Conservation (phyloP, 2,113 vertebrate species). For the Puma concolor region DNA sequence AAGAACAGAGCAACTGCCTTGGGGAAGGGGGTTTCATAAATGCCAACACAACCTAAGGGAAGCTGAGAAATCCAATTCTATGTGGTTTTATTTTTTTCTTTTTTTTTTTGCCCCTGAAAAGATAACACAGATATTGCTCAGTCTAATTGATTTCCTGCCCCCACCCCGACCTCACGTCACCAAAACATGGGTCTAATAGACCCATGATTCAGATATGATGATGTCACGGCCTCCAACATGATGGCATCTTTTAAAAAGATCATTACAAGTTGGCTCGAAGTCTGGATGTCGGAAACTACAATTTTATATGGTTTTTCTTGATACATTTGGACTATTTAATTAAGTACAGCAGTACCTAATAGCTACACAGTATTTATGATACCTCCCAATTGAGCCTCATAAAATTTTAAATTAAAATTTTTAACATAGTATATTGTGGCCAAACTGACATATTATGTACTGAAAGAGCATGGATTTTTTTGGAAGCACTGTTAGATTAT, state of each 20-base stretch:
- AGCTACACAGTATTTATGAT: not conserved
- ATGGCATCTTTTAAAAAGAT: not conserved
- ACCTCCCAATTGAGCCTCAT: not conserved
- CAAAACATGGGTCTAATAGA: not conserved
- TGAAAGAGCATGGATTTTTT: not conserved
- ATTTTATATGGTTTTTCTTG: not conserved
- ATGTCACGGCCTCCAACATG: not conserved
- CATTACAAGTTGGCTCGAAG: not conserved
- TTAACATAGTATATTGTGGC: not conserved
- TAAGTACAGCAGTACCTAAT: not conserved
- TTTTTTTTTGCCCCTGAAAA: not conserved
- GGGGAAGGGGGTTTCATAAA: not conserved
- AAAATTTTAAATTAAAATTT: constrained; percentile 6
- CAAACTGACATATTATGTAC: not conserved
- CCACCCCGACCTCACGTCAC: not conserved
- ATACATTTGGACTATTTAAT: constrained; percentile 23
- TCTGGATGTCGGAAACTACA: not conserved
- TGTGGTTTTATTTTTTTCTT: rapidly evolving
- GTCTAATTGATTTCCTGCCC: not conserved
- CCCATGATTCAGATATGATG: not conserved
- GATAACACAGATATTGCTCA: not conserved
- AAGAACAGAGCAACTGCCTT: not conserved
- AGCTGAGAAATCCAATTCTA: not conserved
- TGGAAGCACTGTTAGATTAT: not conserved
- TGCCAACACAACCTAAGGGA: not conserved